phyloP scores from a whole-genome alignment of 2,113 vertebrate genomes.

The Anarhynchus alexandrinus region DNA sequence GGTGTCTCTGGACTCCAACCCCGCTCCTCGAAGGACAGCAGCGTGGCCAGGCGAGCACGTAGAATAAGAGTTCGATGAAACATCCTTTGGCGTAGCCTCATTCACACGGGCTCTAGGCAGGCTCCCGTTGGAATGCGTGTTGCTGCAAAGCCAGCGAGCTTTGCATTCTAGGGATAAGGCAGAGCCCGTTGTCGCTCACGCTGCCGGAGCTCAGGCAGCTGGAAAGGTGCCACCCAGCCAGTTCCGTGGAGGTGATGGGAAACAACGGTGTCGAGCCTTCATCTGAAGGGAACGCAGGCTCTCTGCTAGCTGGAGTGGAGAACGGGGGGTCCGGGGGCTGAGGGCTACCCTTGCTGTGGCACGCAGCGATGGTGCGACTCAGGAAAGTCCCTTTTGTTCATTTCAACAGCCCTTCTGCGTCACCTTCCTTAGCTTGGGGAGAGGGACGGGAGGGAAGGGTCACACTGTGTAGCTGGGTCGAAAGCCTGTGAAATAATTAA shows the following conservation, averaged over 20 bases:
- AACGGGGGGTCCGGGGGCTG: not conserved
- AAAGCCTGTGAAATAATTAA: not conserved
- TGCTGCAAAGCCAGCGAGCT: not conserved
- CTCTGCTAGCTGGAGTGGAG: not conserved
- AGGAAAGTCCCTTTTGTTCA: not conserved
- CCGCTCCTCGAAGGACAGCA: not conserved
- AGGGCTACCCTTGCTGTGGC: not conserved
- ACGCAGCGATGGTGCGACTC: accelerated
- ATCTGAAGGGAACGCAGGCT: not conserved
- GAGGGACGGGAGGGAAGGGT: not conserved
- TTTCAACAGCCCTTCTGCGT: not conserved
- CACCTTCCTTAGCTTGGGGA: not conserved
- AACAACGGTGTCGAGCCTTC: not conserved
- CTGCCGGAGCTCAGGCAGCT: not conserved
- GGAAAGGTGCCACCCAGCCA: not conserved
- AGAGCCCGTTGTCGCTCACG: not conserved
- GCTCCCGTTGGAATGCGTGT: not conserved
- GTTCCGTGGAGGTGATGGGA: not conserved
- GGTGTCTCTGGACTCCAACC: not conserved
- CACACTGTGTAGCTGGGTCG: not conserved
- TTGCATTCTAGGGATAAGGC: not conserved
- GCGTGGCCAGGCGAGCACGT: not conserved
- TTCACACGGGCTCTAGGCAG: not conserved
- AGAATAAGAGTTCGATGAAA: not conserved
- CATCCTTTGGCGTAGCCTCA: not conserved